Percentiles rank a stretch among this genome's conserved stretches.
Evolutionary conservation across 2,888 invertebrate genomes (phyloP).

Genomic region (Noctua comes): DNA sequence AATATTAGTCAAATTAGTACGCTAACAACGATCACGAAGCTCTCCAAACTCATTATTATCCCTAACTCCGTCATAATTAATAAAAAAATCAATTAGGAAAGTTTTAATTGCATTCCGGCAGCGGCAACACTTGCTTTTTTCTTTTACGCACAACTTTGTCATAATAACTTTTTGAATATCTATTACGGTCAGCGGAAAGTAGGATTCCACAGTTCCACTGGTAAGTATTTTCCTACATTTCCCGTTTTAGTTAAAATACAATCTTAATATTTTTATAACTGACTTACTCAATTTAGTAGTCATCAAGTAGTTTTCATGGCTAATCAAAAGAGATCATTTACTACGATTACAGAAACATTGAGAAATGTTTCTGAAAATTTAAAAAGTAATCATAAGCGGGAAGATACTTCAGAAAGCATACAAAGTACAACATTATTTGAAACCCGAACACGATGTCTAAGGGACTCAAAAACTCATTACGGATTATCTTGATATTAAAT

Average conservation of each 20-base stretch:
- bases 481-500: slow-evolving; percentile 44
- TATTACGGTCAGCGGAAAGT: slow-evolving; percentile 21
- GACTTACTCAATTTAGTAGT: slow-evolving; percentile 26
- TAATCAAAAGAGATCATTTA: slow-evolving; percentile 42
- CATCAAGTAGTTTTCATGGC: slow-evolving; percentile 36
- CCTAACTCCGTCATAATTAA: slow-evolving; percentile 64
- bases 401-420: slow-evolving; percentile 37
- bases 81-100: slow-evolving; percentile 72
- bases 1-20: slow-evolving; percentile 69
- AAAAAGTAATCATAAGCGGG: slow-evolving; percentile 47
- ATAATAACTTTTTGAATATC: slow-evolving; percentile 42
- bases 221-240: neutral
- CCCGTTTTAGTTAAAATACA: neutral
- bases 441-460: slow-evolving; percentile 25
- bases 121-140: slow-evolving; percentile 53
- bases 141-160: slow-evolving; percentile 45
- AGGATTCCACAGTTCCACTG: neutral
- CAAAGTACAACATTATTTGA: slow-evolving; percentile 49
- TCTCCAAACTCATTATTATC: slow-evolving; percentile 62
- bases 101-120: slow-evolving; percentile 69
- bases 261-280: neutral
- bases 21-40: slow-evolving; percentile 54
- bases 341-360: slow-evolving; percentile 36
- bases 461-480: slow-evolving; percentile 40
- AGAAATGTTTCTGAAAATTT: slow-evolving; percentile 51